Conservation (phyloP, 2,888 invertebrate species). For the Gymnosoma rotundatum region DNA sequence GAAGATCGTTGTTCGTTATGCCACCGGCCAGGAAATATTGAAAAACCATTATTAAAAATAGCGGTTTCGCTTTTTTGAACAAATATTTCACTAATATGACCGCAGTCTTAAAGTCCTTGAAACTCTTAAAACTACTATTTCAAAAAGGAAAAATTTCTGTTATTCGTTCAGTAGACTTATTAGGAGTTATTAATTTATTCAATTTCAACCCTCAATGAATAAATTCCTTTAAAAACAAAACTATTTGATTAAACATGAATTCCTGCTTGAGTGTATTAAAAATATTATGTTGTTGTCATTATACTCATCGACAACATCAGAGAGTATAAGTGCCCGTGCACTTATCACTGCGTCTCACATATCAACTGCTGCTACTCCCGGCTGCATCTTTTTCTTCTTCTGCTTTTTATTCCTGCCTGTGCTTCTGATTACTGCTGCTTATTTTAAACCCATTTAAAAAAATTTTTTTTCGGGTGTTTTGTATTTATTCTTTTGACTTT, state of each 20-base stretch:
- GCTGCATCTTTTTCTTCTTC: constrained; percentile 54
- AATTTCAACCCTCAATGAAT: neutral
- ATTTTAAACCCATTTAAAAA: constrained; percentile 69
- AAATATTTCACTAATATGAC: too few relatives aligned
- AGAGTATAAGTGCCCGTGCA: constrained; percentile 22
- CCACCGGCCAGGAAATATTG: too few relatives aligned
- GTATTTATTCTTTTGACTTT: constrained; percentile 72
- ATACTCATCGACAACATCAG: constrained; percentile 20
- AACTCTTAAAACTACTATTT: too few relatives aligned
- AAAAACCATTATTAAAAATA: too few relatives aligned
- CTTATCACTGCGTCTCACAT: neutral
- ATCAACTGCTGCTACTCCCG: constrained; percentile 31
- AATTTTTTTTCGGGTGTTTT: constrained; percentile 69
- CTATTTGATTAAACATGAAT: constrained; percentile 2
- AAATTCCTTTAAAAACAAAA: constrained; percentile 25
- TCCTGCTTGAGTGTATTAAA: constrained; percentile 29
- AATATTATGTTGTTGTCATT: constrained; percentile 44
- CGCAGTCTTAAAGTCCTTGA: too few relatives aligned
- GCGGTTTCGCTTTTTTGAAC: too few relatives aligned
- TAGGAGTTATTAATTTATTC: too few relatives aligned
- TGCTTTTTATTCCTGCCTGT: constrained; percentile 4
- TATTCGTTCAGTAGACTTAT: too few relatives aligned
- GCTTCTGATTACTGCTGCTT: constrained; percentile 61
- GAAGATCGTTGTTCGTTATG: too few relatives aligned
- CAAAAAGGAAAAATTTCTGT: neutral